A percentile compares a stretch with the other conserved stretches of the same genome.
Evolutionary conservation across 2,113 vertebrate genomes (phyloP).

Genomic region (Salvelinus alpinus): DNA sequence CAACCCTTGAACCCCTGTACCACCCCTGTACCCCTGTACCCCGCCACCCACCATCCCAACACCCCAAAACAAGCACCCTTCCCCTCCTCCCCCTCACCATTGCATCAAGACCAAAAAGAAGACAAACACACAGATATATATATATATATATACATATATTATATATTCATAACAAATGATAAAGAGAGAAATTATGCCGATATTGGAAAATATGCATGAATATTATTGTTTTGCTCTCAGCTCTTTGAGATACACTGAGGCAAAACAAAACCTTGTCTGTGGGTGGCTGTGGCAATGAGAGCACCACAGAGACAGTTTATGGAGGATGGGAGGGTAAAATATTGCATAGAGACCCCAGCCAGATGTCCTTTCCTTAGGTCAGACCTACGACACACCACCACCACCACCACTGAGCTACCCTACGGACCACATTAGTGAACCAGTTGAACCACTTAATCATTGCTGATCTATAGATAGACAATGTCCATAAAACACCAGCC

Average conservation of each 20-base stretch:
- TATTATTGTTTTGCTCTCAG: no score
- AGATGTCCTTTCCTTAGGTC: no score
- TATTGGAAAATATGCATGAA: no score
- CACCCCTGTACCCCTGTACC: background rate
- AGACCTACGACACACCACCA: no score
- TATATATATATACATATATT: constrained; percentile 9
- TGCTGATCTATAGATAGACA: constrained; percentile 62
- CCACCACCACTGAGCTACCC: background rate
- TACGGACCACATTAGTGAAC: constrained; percentile 42
- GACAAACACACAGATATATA: background rate
- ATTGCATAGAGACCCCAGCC: no score
- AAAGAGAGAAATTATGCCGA: no score
- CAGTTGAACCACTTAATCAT: constrained; percentile 46
- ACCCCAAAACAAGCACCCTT: background rate
- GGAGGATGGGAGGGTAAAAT: no score
- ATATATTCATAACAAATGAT: no score
- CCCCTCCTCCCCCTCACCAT: background rate
- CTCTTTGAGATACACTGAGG: no score
- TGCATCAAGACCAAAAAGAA: background rate
- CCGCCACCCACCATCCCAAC: background rate
- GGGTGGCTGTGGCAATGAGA: no score
- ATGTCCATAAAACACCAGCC: constrained; percentile 36
- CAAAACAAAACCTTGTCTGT: no score
- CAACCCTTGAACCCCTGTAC: constrained; percentile 35
- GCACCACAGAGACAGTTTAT: no score